These are phyloP conservation scores for Nymphicus hollandicus DNA, from an alignment of 2,113 vertebrate species.

Conservation along the genomic window DNA sequence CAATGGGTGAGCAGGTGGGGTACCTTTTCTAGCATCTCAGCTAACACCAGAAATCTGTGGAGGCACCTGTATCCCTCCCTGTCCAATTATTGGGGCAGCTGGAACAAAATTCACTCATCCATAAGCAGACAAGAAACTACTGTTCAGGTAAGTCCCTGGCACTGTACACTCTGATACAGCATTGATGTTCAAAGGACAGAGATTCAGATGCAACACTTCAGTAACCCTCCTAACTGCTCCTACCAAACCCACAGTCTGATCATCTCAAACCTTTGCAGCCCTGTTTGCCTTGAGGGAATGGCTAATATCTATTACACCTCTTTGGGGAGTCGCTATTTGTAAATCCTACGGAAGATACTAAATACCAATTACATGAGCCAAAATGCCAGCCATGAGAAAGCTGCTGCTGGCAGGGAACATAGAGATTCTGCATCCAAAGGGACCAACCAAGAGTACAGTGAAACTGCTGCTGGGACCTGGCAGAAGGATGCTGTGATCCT, in stretches of 20 bases:
- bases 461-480: neutral
- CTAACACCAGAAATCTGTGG: neutral
- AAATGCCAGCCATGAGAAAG: neutral
- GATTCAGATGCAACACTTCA: neutral
- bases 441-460: neutral
- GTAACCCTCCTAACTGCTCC: neutral
- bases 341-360: neutral
- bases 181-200: neutral
- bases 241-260: neutral
- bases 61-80: neutral
- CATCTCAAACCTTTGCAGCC: neutral
- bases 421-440: neutral
- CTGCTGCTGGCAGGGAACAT: neutral
- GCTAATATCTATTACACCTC: neutral
- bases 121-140: neutral
- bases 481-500: accelerated
- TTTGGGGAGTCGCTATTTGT: neutral
- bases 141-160: neutral
- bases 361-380: neutral
- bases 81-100: neutral
- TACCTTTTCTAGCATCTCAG: neutral
- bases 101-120: neutral
- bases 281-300: neutral
- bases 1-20: neutral
- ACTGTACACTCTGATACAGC: neutral